phyloP scores from a whole-genome alignment of 2,113 vertebrate species.

The Pachypanchax playfairii region DNA sequence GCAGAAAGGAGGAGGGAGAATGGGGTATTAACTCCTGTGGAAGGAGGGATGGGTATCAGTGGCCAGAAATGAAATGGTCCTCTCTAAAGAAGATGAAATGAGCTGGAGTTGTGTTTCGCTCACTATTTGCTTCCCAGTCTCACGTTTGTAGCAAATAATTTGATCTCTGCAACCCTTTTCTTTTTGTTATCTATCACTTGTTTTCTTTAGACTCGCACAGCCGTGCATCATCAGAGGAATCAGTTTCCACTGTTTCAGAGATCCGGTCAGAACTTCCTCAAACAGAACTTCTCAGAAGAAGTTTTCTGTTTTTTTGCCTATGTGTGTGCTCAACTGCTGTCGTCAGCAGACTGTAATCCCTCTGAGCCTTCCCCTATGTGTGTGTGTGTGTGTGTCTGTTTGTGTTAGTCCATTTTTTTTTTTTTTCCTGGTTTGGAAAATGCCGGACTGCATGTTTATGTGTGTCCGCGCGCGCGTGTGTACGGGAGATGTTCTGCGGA shows the following conservation, averaged over 20 bases:
- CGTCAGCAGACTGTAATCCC: conserved; percentile 98
- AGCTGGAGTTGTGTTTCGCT: conserved; percentile 54
- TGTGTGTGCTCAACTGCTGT: conserved; percentile 88
- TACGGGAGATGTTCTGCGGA: conserved; percentile 89
- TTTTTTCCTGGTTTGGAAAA: conserved; percentile 77
- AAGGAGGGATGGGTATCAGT: conserved; percentile 65
- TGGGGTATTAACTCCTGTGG: conserved; percentile 74
- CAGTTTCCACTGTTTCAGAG: conserved; percentile 30
- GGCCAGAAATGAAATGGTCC: conserved; percentile 64
- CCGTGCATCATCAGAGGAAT: conserved; percentile 4
- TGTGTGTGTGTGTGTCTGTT: conserved; percentile 57
- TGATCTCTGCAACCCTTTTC: not conserved
- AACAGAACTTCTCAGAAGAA: conserved; percentile 69
- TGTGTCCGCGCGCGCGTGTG: conserved; percentile 86
- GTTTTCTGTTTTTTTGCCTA: conserved; percentile 69
- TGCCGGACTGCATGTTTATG: conserved; percentile 84
- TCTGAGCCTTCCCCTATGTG: conserved; percentile 85
- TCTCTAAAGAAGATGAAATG: conserved; percentile 64
- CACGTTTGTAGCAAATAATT: conserved; percentile 8
- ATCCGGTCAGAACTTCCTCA: conserved; percentile 61
- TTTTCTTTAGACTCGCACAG: not conserved
- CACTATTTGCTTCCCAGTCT: conserved; percentile 37
- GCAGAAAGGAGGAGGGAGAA: conserved; percentile 61
- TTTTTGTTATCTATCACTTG: not conserved
- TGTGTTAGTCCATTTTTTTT: conserved; percentile 73